A percentile compares a stretch with the other conserved stretches of the same genome.
These are phyloP conservation scores for Nephrocerus scutellatus DNA, from an alignment of 2,888 invertebrate genomes.

Conservation along the genomic window DNA sequence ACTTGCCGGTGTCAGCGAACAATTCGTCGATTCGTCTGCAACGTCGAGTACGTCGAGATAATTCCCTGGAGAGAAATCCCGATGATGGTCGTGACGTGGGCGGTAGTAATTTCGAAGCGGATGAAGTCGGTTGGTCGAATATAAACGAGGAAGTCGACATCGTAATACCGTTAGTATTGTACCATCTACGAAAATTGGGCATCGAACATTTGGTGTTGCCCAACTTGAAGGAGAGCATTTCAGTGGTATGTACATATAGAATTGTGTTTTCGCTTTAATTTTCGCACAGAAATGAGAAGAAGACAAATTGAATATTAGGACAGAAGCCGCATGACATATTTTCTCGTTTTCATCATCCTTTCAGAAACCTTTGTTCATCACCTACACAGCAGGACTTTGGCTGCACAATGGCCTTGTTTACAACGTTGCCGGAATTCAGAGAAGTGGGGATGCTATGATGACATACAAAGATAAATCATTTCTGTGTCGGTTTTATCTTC, in stretches of 20 bases:
- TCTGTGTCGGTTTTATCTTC: conserved; percentile 36
- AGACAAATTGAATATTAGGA: too few species aligned
- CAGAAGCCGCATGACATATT: too few species aligned
- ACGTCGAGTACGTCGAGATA: too few species aligned
- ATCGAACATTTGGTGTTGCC: conserved; percentile 39
- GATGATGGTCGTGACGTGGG: too few species aligned
- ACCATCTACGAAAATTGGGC: conserved; percentile 36
- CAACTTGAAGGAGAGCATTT: conserved; percentile 40
- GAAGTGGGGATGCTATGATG: conserved; percentile 41
- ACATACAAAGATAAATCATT: conserved; percentile 44
- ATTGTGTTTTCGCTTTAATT: too few species aligned
- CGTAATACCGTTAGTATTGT: conserved; percentile 41
- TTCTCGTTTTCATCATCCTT: too few species aligned
- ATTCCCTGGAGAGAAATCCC: too few species aligned
- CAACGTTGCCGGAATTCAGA: conserved; percentile 38
- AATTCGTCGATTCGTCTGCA: too few species aligned
- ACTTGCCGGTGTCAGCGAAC: too few species aligned
- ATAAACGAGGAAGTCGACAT: conserved; percentile 44
- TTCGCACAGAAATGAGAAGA: background rate
- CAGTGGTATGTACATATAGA: conserved; percentile 35
- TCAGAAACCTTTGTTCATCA: conserved; percentile 41
- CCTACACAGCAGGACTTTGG: conserved; percentile 38
- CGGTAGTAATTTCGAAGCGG: conserved; percentile 22
- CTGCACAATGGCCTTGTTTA: conserved; percentile 42
- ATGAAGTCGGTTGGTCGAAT: conserved; percentile 39